These are phyloP conservation scores for Herminia tarsipennalis DNA, from an alignment of 2,888 invertebrate genomes.

Conservation along the genomic window DNA sequence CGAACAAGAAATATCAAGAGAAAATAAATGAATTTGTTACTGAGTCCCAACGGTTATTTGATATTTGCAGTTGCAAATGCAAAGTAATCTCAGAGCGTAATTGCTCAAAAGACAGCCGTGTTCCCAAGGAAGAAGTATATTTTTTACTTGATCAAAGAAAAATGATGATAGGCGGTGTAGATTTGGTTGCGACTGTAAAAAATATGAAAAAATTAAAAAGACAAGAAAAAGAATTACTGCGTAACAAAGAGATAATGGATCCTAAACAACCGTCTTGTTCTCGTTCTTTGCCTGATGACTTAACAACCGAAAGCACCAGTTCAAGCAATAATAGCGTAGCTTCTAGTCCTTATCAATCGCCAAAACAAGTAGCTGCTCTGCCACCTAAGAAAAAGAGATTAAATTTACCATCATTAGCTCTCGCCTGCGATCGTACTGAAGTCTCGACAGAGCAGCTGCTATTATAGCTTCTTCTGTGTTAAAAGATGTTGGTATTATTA, in stretches of 20 bases:
- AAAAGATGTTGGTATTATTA: slow-evolving; percentile 21
- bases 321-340: not conserved
- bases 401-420: slow-evolving; percentile 22
- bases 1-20: slow-evolving; percentile 13
- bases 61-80: slow-evolving; percentile 12
- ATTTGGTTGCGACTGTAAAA: slow-evolving; percentile 7
- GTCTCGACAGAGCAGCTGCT: slow-evolving; percentile 19
- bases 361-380: not conserved
- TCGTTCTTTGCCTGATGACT: slow-evolving; percentile 10
- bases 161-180: slow-evolving; percentile 13
- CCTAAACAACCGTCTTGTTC: slow-evolving; percentile 9
- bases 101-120: slow-evolving; percentile 3
- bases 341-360: slow-evolving; percentile 4
- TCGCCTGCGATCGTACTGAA: slow-evolving; percentile 22
- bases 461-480: slow-evolving; percentile 13
- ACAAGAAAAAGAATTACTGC: slow-evolving; percentile 6
- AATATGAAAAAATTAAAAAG: slow-evolving; percentile 13
- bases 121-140: slow-evolving; percentile 7
- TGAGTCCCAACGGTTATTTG: slow-evolving; percentile 11
- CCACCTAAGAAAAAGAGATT: slow-evolving; percentile 9
- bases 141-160: slow-evolving; percentile 13
- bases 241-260: slow-evolving; percentile 8
- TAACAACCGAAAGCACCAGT: slow-evolving; percentile 5
- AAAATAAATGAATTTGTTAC: slow-evolving; percentile 6
- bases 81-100: slow-evolving; percentile 8